Conservation (phyloP, 2,797 vertebrate genomes). For the Atherinosoma microstoma region DNA sequence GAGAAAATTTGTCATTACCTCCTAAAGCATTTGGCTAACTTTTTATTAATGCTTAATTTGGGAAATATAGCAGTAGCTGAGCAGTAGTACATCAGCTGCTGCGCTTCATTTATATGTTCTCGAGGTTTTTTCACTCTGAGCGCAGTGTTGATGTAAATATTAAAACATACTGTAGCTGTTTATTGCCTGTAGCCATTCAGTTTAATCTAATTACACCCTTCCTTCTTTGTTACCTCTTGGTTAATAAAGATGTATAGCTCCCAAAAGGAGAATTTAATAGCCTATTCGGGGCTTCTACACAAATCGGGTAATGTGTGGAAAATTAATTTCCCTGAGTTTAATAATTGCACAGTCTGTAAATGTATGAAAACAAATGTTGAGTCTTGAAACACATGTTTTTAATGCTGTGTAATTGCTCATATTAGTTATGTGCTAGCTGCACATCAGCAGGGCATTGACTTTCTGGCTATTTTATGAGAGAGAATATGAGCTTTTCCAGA, state of each 20-base stretch:
- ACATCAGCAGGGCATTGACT: neutral
- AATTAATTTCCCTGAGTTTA: conserved; percentile 39
- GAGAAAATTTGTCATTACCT: conserved; percentile 12
- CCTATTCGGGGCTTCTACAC: conserved; percentile 22
- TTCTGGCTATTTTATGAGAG: conserved; percentile 1
- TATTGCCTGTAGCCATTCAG: conserved; percentile 23
- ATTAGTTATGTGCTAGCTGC: neutral
- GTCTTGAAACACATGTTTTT: conserved; percentile 18
- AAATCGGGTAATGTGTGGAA: conserved; percentile 28
- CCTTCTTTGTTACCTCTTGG: conserved; percentile 29
- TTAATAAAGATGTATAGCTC: conserved; percentile 59
- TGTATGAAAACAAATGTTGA: conserved; percentile 36
- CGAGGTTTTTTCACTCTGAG: conserved; percentile 12
- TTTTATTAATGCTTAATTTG: conserved; percentile 10
- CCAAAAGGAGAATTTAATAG: conserved; percentile 39
- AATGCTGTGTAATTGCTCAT: conserved; percentile 7
- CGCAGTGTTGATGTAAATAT: conserved; percentile 54
- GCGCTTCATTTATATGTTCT: conserved; percentile 28
- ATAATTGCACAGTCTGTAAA: conserved; percentile 38
- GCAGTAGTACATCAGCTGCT: conserved; percentile 30
- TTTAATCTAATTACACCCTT: conserved; percentile 40
- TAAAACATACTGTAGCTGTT: conserved; percentile 21
- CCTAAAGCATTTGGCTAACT: conserved; percentile 9
- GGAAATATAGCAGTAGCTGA: conserved; percentile 1
- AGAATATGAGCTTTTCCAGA: neutral